phyloP scores from a whole-genome alignment of 2,888 invertebrate genomes.

The Latheticus oryzae region DNA sequence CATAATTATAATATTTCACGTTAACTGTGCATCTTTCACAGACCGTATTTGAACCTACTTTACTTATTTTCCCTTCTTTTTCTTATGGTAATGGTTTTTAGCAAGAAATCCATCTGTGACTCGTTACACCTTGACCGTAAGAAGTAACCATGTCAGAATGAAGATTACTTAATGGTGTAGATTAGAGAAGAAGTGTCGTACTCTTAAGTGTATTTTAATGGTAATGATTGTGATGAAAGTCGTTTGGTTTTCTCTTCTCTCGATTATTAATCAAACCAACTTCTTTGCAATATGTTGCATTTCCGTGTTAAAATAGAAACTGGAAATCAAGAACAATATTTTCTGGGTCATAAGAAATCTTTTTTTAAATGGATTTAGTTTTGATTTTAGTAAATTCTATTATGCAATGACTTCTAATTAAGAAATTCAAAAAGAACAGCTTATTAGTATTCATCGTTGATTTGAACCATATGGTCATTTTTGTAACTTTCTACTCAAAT shows the following conservation, averaged over 20 bases:
- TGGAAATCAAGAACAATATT: background rate
- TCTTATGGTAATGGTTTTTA: slow-evolving; percentile 7
- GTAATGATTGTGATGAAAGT: slow-evolving; percentile 12
- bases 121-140: background rate
- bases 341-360: slow-evolving; percentile 24
- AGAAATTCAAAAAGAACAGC: too few relatives aligned
- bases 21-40: slow-evolving; percentile 14
- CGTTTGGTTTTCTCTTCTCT: background rate
- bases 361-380: too few relatives aligned
- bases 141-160: slow-evolving; percentile 6
- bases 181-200: slow-evolving; percentile 2
- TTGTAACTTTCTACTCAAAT: too few relatives aligned
- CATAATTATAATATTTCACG: slow-evolving; percentile 10
- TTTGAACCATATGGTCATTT: too few relatives aligned
- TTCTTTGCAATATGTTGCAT: slow-evolving; percentile 17
- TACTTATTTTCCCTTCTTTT: slow-evolving; percentile 22
- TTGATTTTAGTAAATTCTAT: too few relatives aligned
- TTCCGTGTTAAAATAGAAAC: slow-evolving; percentile 3
- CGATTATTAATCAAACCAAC: slow-evolving; percentile 8
- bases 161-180: slow-evolving; percentile 1
- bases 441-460: too few relatives aligned
- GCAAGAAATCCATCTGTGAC: background rate
- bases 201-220: slow-evolving; percentile 10
- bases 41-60: slow-evolving; percentile 22
- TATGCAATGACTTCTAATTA: too few relatives aligned